Conservation (phyloP, 2,888 invertebrate species). For the Ptychoptera contaminata region DNA sequence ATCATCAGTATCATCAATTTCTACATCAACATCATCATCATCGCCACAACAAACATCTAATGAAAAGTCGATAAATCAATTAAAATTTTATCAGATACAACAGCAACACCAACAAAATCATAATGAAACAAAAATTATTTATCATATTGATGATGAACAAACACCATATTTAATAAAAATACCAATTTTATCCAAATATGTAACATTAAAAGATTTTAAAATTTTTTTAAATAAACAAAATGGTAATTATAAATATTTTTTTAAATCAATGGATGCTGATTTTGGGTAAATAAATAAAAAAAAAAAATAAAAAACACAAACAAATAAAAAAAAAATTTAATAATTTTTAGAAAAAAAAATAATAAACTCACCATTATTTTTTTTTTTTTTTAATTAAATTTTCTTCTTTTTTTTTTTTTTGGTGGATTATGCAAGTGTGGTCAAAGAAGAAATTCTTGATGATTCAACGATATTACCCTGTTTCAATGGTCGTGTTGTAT, state of each 20-base stretch:
- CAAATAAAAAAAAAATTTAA: conserved; percentile 13
- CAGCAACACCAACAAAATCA: too few relatives aligned
- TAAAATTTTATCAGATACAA: too few relatives aligned
- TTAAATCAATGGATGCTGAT: conserved; percentile 99
- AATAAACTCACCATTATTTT: not conserved
- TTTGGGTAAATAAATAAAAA: conserved; percentile 58
- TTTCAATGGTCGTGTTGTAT: conserved; percentile 94
- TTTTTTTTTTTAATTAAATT: conserved; percentile 14
- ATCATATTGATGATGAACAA: conserved; percentile 98
- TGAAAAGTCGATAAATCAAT: too few relatives aligned
- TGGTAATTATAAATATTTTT: conserved; percentile 97
- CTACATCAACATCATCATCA: too few relatives aligned
- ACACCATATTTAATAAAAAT: conserved; percentile 98
- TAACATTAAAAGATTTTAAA: conserved; percentile 95
- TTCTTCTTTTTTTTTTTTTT: conserved; percentile 1
- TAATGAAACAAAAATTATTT: conserved; percentile 91
- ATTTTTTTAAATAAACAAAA: conserved; percentile 83
- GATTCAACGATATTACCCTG: conserved; percentile 91
- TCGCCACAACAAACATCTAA: too few relatives aligned
- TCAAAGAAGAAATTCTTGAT: conserved; percentile 96
- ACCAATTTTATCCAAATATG: conserved; percentile 88
- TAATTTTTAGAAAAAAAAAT: too few relatives aligned
- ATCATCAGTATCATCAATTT: too few relatives aligned
- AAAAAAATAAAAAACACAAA: conserved; percentile 19
- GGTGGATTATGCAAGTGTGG: too few relatives aligned